Evolutionary conservation across 2,113 vertebrate genomes (phyloP).

Genomic region (Euleptes europaea): DNA sequence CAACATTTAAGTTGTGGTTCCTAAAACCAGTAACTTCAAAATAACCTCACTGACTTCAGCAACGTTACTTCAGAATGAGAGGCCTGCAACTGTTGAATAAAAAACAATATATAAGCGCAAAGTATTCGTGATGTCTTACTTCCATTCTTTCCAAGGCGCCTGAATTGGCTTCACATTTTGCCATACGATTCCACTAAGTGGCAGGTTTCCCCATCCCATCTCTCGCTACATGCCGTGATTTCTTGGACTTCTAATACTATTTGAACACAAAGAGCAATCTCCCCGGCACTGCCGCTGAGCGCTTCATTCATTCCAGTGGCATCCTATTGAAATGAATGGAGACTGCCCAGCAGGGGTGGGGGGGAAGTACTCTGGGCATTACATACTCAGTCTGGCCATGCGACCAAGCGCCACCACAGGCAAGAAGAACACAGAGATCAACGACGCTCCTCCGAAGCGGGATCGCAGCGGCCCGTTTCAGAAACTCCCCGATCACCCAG

Average conservation of each 20-base stretch:
- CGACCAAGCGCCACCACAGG: constrained; percentile 15
- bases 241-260: not conserved
- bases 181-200: not conserved
- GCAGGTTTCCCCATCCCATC: not conserved
- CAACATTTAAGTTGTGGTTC: not conserved
- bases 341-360: not conserved
- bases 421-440: constrained; percentile 48
- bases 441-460: constrained; percentile 39
- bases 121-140: not conserved
- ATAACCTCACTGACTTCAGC: not conserved
- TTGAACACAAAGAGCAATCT: not conserved
- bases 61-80: not conserved
- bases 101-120: no score
- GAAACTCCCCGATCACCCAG: constrained; percentile 40
- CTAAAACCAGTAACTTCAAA: not conserved
- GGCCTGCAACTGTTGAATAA: not conserved
- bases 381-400: not conserved
- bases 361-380: not conserved
- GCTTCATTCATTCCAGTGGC: not conserved
- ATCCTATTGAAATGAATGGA: not conserved
- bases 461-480: constrained; percentile 54
- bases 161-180: not conserved
- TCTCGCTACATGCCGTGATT: not conserved
- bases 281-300: not conserved
- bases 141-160: not conserved